Base-by-base conservation (phyloP, 1,140 invertebrate species). In the Macrobrachium rosenbergii region DNA sequence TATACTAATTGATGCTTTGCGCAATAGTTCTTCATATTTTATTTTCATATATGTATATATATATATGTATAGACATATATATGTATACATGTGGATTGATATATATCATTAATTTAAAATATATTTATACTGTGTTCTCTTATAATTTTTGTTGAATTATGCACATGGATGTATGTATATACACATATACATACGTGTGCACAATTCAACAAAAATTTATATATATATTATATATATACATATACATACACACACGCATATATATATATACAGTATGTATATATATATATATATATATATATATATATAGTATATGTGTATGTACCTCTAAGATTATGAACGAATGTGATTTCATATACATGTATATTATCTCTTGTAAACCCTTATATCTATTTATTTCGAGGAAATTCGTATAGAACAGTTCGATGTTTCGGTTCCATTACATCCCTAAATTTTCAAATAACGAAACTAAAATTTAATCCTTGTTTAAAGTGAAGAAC, bases 181-280 rank as follows among this genome's bases (percentile, higher is more conserved):
- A 67, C 2, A 2, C 19, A 67, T 67, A 19, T 67, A 67, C 19
- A 67, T 67, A 67, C n/a, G n/a, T n/a, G n/a, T n/a, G n/a, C n/a
- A n/a, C n/a, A n/a, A n/a, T n/a, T n/a, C n/a, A n/a, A n/a, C n/a
- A n/a, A n/a, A n/a, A n/a, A n/a, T n/a, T n/a, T 37, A 37, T 37
- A 69, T 69, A 16, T 69, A 69, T 69, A 69, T 69, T 10, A 69
- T 69, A 69, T 69, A 69, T 69, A 69, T 69, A 69, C n/a, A 69
- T 69, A 69, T 69, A 69, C n/a, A 67, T 69, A 69, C n/a, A 69
- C n/a, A 69, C n/a, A 69, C n/a, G n/a, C n/a, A 69, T 69, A 69
- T 69, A 69, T n/a, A 69, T 69, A 69, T 69, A 69, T 69, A 69
- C 2, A 7, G 8, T 67, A 67, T 5, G 16, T 67, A 12, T 67